Conservation (phyloP, 2,888 invertebrate genomes). For the Epirrita christyi region DNA sequence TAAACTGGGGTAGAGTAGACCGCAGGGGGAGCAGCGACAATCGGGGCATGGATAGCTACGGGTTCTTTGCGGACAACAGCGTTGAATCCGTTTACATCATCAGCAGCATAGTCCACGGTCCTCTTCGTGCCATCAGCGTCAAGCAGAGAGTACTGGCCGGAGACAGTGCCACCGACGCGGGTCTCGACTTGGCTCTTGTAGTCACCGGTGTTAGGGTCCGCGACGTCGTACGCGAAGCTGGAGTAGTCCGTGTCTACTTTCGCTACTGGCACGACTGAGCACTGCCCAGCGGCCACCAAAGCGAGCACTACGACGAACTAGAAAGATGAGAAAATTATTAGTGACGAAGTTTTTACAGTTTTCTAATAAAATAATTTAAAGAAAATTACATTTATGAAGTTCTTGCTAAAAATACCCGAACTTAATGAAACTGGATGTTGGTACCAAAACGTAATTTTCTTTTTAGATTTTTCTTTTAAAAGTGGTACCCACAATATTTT, state of each 20-base stretch:
- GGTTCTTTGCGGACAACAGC: constrained; percentile 82
- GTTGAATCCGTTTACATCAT: constrained; percentile 81
- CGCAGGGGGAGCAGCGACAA: constrained; percentile 44
- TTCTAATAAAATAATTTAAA: no score
- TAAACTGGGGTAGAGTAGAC: constrained; percentile 41
- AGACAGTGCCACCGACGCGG: constrained; percentile 75
- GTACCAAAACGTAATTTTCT: no score
- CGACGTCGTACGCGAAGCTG: constrained; percentile 81
- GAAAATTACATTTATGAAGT: no score
- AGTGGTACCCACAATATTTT: no score
- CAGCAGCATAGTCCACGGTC: constrained; percentile 82
- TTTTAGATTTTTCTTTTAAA: no score
- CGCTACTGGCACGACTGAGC: constrained; percentile 64
- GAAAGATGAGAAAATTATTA: constrained; percentile 30
- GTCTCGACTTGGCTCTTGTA: constrained; percentile 82
- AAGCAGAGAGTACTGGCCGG: constrained; percentile 81
- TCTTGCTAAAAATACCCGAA: no score
- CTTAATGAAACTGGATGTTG: no score
- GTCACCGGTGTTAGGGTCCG: constrained; percentile 84
- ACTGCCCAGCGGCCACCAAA: constrained; percentile 61
- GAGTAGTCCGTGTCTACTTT: constrained; percentile 63
- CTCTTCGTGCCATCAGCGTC: constrained; percentile 83
- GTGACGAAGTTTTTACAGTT: neutral
- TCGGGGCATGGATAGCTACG: constrained; percentile 49
- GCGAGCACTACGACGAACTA: constrained; percentile 70